Evolutionary conservation across 2,888 invertebrate genomes (phyloP), one percentile per base, ranked within the genome.

Genomic region (Hetaerina titia): DNA sequence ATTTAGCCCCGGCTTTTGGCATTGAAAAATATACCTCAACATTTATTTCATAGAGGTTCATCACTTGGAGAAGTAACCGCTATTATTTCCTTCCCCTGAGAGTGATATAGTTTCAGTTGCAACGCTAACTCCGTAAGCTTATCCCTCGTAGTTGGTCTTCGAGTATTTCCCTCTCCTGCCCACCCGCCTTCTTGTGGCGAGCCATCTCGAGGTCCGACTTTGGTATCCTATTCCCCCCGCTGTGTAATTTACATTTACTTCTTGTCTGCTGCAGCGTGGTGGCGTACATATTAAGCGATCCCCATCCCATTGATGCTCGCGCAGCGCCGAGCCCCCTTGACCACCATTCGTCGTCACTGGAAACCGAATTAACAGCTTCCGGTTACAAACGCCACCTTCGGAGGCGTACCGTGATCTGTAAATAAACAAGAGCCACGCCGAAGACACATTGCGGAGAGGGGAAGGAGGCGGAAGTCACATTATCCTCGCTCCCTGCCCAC

Each of bases 301-400:
- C 81, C 31, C 17, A 15, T n/a, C 69, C 92, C 22, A 69, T 69
- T 92, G 64, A 56, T 64, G 69, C 92, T 22, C 60, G n/a, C 22
- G 90, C n/a, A 56, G 63, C 92, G 31, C 8, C 25, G 45, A 45
- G 64, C 64, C 64, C 31, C 45, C 64, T 56, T 90, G 19, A 90
- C 64, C 9, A 31, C 81, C 81, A 81, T 81, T 81, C 92, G 64
- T 69, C 56, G 60, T 58, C 7, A 69, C 81, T 81, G 25, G 92
- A 69, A 92, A 69, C 64, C 92, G 92, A 92, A 92, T 92, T 69
- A 64, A 19, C 19, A 45, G 56, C 92, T 92, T 92, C 92, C 92
- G 92, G 90, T 64, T 45, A 45, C 45, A 4, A 45, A 45, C 6
- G 64, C 64, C 64, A 19, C 64, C 45, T 25, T 69, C 81, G 81